These are phyloP conservation scores for Pluvialis apricaria DNA, from an alignment of 2,113 vertebrate genomes.

Conservation along the genomic window DNA sequence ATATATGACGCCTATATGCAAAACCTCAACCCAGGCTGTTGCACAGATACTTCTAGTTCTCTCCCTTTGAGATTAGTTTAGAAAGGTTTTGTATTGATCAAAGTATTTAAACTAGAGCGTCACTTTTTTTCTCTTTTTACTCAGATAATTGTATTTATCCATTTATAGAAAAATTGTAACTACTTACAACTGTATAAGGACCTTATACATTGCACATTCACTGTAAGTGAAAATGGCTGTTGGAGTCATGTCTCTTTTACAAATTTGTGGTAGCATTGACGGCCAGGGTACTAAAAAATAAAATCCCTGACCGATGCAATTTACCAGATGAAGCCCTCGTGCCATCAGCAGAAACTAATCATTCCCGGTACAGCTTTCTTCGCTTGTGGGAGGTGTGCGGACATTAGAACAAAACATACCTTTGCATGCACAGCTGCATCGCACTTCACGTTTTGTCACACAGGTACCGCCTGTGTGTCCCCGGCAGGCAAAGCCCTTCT, in stretches of 20 bases:
- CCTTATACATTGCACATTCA: not conserved
- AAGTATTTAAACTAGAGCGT: not conserved
- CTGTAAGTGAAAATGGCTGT: not conserved
- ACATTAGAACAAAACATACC: not conserved
- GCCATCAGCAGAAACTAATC: not conserved
- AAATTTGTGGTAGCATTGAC: not conserved
- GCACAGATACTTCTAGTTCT: not conserved
- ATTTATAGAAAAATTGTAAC: not conserved
- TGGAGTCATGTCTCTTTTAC: not conserved
- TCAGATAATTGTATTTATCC: not conserved
- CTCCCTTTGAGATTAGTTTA: not conserved
- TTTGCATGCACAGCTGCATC: not conserved
- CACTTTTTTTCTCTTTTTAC: not conserved
- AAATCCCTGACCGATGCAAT: not conserved
- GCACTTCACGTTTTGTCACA: not conserved
- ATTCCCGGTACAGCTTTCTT: not conserved
- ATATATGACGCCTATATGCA: accelerated
- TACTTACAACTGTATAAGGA: not conserved
- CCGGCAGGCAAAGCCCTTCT: accelerated
- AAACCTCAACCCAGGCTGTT: not conserved
- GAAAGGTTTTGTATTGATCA: not conserved
- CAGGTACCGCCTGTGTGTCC: not conserved
- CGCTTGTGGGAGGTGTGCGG: not conserved
- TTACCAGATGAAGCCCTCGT: not conserved
- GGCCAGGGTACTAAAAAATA: not conserved